Percentiles rank a stretch among this genome's conserved stretches.
Evolutionary conservation across 2,113 vertebrate genomes (phyloP).

Genomic region (Stomatorhinus ivindoensis): DNA sequence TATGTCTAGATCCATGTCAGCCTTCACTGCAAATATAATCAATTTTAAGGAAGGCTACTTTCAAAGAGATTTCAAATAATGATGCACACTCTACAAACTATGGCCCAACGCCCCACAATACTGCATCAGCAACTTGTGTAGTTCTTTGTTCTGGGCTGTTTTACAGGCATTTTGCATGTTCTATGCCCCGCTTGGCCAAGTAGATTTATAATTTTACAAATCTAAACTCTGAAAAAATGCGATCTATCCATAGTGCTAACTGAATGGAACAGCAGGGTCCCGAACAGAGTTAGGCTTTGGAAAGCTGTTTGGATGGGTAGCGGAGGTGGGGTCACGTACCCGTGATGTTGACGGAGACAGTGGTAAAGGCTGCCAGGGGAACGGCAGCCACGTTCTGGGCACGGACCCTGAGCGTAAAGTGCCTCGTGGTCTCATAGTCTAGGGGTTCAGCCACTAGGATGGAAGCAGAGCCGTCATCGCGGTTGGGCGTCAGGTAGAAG

Average conservation of each 20-base stretch:
- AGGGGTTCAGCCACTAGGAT: constrained; percentile 76
- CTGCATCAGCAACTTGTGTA: background rate
- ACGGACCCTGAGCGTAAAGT: constrained; percentile 71
- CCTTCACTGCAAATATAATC: background rate
- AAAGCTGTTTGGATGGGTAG: background rate
- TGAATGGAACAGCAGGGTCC: background rate
- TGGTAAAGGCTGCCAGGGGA: constrained; percentile 73
- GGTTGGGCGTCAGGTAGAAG: constrained; percentile 81
- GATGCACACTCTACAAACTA: background rate
- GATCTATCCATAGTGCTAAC: background rate
- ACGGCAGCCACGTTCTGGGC: constrained; percentile 77
- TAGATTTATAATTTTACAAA: background rate
- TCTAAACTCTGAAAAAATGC: background rate
- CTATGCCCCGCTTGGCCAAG: background rate
- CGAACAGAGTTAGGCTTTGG: background rate
- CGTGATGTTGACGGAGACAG: constrained; percentile 68
- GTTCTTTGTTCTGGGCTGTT: background rate
- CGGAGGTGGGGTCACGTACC: constrained; percentile 48
- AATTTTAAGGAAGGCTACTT: background rate
- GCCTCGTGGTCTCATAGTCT: constrained; percentile 75
- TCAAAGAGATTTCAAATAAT: background rate
- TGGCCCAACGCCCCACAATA: background rate
- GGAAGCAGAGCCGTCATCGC: constrained; percentile 74
- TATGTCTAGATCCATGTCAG: background rate
- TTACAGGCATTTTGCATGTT: background rate